Conservation (phyloP, 2,888 invertebrate species). For the Drosophila cracens region DNA sequence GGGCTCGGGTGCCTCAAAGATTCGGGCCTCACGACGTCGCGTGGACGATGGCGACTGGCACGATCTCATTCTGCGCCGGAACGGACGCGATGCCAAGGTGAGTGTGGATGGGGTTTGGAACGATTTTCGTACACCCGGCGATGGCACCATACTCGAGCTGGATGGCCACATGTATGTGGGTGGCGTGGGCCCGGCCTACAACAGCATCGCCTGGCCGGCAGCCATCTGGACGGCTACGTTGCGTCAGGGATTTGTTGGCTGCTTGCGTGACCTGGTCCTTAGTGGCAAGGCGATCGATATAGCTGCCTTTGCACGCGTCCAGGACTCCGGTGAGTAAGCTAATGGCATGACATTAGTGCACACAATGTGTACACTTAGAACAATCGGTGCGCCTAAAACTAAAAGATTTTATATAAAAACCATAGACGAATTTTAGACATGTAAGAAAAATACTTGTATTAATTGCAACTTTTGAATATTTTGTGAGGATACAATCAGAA, state of each 20-base stretch:
- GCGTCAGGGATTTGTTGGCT: constrained; percentile 96
- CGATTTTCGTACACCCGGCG: constrained; percentile 96
- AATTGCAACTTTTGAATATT: neutral
- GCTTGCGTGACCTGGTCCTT: constrained; percentile 94
- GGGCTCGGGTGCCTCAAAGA: constrained; percentile 95
- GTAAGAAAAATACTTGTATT: neutral
- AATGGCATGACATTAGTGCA: constrained; percentile 6
- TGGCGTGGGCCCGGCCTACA: constrained; percentile 93
- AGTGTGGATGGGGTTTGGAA: constrained; percentile 95
- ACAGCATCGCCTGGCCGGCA: constrained; percentile 91
- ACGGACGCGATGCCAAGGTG: constrained; percentile 93
- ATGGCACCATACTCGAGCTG: constrained; percentile 94
- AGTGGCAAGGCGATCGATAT: constrained; percentile 95
- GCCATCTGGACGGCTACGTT: constrained; percentile 96
- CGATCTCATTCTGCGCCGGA: constrained; percentile 92
- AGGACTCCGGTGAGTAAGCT: constrained; percentile 90
- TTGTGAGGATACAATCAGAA: neutral
- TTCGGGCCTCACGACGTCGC: constrained; percentile 91
- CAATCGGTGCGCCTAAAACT: neutral
- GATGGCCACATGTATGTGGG: constrained; percentile 96
- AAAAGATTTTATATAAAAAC: neutral
- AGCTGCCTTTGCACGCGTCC: constrained; percentile 94
- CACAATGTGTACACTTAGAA: neutral
- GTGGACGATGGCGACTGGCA: constrained; percentile 98
- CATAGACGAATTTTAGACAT: neutral